phyloP scores from a whole-genome alignment of 2,888 invertebrate genomes.

The Hirtodrosophila histrioides region DNA sequence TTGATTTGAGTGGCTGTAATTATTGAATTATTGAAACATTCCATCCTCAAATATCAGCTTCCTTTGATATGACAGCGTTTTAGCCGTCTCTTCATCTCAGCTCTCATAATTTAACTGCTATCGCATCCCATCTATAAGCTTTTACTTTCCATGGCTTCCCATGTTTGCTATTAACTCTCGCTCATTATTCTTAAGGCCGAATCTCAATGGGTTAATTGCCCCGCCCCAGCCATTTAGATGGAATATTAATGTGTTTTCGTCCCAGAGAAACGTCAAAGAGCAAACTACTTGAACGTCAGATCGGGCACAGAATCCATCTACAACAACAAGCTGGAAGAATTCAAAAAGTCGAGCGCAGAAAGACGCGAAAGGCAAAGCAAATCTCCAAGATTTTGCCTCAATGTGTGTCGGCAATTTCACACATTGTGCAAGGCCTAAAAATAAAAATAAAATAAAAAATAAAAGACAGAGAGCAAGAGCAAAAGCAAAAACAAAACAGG shows the following conservation, averaged over 20 bases:
- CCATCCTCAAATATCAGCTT: no score
- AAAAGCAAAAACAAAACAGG: not conserved
- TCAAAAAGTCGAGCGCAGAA: constrained; percentile 23
- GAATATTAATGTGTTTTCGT: constrained; percentile 46
- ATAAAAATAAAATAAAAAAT: constrained; percentile 25
- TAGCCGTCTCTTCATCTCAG: no score
- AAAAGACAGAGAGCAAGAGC: no score
- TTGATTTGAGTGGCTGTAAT: no score
- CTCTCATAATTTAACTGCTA: constrained; percentile 1
- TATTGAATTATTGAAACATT: no score
- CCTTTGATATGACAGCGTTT: no score
- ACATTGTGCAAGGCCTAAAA: constrained; percentile 61
- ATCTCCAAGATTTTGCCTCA: constrained; percentile 31
- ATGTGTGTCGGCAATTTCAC: constrained; percentile 66
- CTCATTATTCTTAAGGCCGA: not conserved
- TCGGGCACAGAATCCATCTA: not conserved
- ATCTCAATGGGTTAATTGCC: constrained; percentile 49
- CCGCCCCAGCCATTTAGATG: constrained; percentile 34
- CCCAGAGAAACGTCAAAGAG: constrained; percentile 42
- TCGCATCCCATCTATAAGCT: not conserved
- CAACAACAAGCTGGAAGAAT: constrained; percentile 5
- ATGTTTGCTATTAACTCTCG: not conserved
- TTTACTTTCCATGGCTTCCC: not conserved
- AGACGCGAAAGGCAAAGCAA: constrained; percentile 22
- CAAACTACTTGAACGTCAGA: constrained; percentile 31